phyloP scores from a whole-genome alignment of 2,888 invertebrate species.

The Agonopterix alstromeriana region DNA sequence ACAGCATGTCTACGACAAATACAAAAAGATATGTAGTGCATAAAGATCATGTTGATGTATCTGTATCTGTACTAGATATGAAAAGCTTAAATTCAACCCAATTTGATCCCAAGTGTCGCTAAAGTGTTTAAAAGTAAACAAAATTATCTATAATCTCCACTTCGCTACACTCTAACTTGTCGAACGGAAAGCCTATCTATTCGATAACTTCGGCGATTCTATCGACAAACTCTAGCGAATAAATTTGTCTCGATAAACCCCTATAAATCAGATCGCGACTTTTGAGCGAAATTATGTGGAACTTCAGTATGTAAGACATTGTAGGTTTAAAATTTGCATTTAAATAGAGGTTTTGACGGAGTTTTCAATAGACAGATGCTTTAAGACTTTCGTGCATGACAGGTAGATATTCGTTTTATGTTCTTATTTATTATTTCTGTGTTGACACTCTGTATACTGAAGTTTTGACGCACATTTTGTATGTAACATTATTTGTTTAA shows the following conservation, averaged over 20 bases:
- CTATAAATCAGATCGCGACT: conserved; percentile 20
- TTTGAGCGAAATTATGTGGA: conserved; percentile 15
- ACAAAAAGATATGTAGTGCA: too few relatives aligned
- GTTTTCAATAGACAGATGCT: too few relatives aligned
- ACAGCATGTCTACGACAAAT: too few relatives aligned
- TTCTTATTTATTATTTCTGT: too few relatives aligned
- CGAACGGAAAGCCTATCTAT: conserved; percentile 2
- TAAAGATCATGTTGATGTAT: too few relatives aligned
- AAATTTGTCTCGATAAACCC: conserved; percentile 23
- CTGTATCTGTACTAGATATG: too few relatives aligned
- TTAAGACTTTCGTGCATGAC: too few relatives aligned
- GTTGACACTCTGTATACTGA: too few relatives aligned
- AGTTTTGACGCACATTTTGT: too few relatives aligned
- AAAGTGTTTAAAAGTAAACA: conserved; percentile 2
- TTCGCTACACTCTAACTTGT: conserved; percentile 3
- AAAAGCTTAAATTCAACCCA: not conserved
- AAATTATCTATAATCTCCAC: conserved; percentile 1
- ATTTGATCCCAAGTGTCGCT: not conserved
- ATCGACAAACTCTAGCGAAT: conserved; percentile 17
- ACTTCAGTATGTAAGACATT: conserved; percentile 11
- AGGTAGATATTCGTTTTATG: too few relatives aligned
- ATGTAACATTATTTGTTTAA: too few relatives aligned
- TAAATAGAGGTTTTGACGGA: conserved; percentile 11
- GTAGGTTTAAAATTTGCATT: conserved; percentile 18
- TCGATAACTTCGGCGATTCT: conserved; percentile 12